Percentiles rank a stretch among this genome's conserved stretches.
Conservation (phyloP, 64 coral and sea anemone genomes). For the Montipora foliosa region DNA sequence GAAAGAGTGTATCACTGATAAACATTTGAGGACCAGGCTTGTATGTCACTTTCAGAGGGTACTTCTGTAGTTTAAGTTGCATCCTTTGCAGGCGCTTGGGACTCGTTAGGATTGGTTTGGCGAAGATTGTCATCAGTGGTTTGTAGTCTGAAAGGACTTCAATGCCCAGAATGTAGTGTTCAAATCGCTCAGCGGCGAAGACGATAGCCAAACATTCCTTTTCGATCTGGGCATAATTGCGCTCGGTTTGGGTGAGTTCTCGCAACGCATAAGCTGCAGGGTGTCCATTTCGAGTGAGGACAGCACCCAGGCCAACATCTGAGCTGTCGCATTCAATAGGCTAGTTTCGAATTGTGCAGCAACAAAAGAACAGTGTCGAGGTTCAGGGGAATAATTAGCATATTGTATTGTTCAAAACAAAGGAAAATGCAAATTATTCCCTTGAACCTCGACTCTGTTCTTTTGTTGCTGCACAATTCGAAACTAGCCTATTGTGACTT, state of each 20-base stretch:
- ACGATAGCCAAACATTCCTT: constrained; percentile 16
- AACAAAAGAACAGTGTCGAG: too few species aligned
- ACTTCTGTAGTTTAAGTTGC: constrained; percentile 45
- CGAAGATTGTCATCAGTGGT: constrained; percentile 35
- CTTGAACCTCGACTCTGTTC: too few species aligned
- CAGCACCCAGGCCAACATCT: constrained; percentile 11
- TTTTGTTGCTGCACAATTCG: too few species aligned
- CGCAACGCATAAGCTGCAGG: constrained; percentile 19
- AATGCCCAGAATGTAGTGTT: constrained; percentile 40
- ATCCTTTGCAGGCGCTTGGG: constrained; percentile 10
- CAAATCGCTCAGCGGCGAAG: constrained; percentile 7
- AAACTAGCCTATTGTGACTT: background rate
- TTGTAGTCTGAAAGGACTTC: constrained; percentile 38
- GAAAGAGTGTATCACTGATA: constrained; percentile 4
- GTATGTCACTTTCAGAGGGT: constrained; percentile 28
- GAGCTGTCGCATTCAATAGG: constrained; percentile 1
- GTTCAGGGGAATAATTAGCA: too few species aligned
- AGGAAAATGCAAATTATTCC: too few species aligned
- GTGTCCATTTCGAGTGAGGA: constrained; percentile 27
- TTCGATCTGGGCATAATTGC: constrained; percentile 25
- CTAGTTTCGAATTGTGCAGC: too few species aligned
- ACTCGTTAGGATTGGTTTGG: background rate
- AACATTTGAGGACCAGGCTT: constrained; percentile 51
- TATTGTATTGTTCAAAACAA: too few species aligned
- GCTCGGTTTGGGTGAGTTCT: constrained; percentile 31